These are phyloP conservation scores for Drosophila aff. DNA, from an alignment of 1,140 invertebrate genomes.

Conservation along the genomic window DNA sequence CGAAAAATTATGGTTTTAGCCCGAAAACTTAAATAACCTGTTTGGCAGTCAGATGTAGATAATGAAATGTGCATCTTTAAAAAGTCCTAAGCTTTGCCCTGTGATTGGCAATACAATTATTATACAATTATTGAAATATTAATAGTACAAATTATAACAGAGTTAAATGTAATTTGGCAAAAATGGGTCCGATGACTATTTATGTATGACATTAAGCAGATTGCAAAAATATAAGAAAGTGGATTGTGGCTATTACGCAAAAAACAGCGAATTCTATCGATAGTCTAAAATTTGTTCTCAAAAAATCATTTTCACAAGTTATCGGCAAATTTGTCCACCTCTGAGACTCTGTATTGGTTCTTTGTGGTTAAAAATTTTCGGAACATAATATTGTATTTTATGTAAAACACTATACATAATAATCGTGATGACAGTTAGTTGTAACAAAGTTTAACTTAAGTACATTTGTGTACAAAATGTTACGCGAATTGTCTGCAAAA, in stretches of 20 bases:
- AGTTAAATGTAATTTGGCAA: not conserved
- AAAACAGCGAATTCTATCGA: slow-evolving; percentile 10
- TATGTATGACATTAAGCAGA: not conserved
- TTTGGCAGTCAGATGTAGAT: too few species aligned
- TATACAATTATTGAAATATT: not conserved
- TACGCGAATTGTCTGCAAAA: slow-evolving; percentile 33
- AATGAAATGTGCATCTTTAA: not conserved
- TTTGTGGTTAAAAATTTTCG: slow-evolving; percentile 61
- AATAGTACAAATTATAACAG: not conserved
- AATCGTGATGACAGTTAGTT: slow-evolving; percentile 44
- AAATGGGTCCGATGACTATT: not conserved
- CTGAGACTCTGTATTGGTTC: slow-evolving; percentile 59
- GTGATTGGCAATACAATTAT: not conserved
- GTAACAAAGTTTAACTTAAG: slow-evolving; percentile 6
- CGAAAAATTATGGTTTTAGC: not conserved
- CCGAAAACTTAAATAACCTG: too few species aligned
- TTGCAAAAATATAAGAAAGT: slow-evolving; percentile 1
- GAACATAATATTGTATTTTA: slow-evolving; percentile 52
- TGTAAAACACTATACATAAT: slow-evolving; percentile 47
- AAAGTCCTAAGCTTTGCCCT: not conserved
- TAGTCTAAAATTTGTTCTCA: slow-evolving; percentile 18
- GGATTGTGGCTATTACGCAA: not conserved
- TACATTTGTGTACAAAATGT: slow-evolving; percentile 20
- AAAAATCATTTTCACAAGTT: slow-evolving; percentile 16
- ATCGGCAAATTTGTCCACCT: slow-evolving; percentile 78